Evolutionary conservation across 2,797 vertebrate genomes (phyloP), one percentile per base, ranked within the genome.

Genomic region (Rhodeus uyekii): DNA sequence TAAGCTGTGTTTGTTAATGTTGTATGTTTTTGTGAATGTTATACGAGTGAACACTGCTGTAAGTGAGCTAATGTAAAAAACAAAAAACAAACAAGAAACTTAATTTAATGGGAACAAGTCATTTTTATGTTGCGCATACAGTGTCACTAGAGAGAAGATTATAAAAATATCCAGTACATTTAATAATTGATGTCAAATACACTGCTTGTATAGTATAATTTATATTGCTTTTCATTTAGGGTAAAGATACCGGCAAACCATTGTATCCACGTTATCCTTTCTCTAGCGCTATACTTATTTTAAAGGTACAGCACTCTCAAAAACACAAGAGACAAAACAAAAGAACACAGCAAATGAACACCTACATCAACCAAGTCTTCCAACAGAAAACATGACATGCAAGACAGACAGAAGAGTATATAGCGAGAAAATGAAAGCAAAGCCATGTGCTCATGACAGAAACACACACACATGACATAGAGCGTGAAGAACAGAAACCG

Each of bases 351-450:
- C 34, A 74, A n/a, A 48, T 53, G 6, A 55, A 53, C 22, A 8
- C 22, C 71, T 36, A 50, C 69, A 73, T 73, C 69, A 53, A 39
- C 63, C 22, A 39, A 73, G 9, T 55, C 48, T 18, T 73, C 29
- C 12, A 55, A n/a, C 29, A 55, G 32, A 55, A 55, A 74, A 74
- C 48, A 74, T 74, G 48, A 55, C 69, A 13, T 5, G 2, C 4
- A n/a, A 13, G 69, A 72, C 32, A 53, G 69, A 50, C 9, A 32
- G 29, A 53, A 53, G 29, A 73, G 16, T 44, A 32, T 39, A 73
- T n/a, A 12, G 10, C 19, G 34, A 73, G 46, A 16, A 14, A 3
- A 53, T 22, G 32, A 73, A 39, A 38, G 48, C 2, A 6, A 74
- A 58, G 32, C 32, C 2, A 38, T 74, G 48, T 32, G 5, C 10